Evolutionary conservation across 1,140 invertebrate species (phyloP), one percentile per base, ranked within the genome.

Genomic region (Dryas iulia): DNA sequence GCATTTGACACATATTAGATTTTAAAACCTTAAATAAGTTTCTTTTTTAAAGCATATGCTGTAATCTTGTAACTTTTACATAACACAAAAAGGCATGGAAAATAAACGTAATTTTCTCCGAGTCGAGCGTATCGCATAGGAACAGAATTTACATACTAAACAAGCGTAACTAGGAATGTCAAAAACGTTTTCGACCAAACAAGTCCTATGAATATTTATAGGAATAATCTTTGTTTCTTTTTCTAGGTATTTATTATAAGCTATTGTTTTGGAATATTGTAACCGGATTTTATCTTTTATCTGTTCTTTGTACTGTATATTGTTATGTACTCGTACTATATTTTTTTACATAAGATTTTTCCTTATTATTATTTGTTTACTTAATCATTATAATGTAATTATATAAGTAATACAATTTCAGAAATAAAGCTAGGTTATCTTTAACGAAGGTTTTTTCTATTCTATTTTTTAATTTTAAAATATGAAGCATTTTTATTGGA

Each of bases 201-300:
- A 54, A 21, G 18, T 63, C 28, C 24, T 53, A 66, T 66, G 65
- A 66, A 66, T 66, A 66, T 66, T 66, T 66, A 66, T 66, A 28
- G 28, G 28, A 54, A 59, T 59, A 18, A 21, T 59, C 12, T 59
- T 33, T 53, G 28, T 26, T 6, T 59, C 10, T 28, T 66, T 58
- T 39, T 30, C 14, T 14, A 53, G 24, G 24, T 18, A 53, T 18
- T 21, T 59, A 24, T 54, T 24, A 28, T n/a, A 21, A 18, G 24
- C 52, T 63, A 63, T 63, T 63, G 52, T 63, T 6, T 56, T 33
- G 12, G 7, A 14, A 39, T 18, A 35, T 39, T n/a, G 5, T n/a
- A 21, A 47, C 14, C 10, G 23, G n/a, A n/a, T n/a, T n/a, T n/a
- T n/a, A n/a, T n/a, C n/a, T n/a, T n/a, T n/a, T n/a, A n/a, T n/a